These are phyloP conservation scores for Isotomurus palustris DNA, from an alignment of 2,888 invertebrate species.

Conservation along the genomic window DNA sequence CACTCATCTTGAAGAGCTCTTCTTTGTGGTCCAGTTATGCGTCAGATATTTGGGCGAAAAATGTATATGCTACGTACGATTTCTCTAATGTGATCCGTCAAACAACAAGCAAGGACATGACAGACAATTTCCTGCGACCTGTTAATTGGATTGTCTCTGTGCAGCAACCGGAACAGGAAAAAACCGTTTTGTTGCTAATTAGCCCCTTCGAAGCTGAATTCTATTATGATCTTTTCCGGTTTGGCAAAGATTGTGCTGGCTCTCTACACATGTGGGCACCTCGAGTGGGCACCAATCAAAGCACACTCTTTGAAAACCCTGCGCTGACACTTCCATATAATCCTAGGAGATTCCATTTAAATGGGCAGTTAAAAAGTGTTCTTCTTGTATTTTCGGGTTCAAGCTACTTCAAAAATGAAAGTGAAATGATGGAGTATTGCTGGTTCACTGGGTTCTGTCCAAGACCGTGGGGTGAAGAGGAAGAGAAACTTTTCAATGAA, in stretches of 20 bases:
- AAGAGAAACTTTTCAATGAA: constrained; percentile 7
- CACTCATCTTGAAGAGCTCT: constrained; percentile 10
- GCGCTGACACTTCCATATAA: background rate
- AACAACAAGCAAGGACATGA: background rate
- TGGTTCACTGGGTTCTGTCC: constrained; percentile 19
- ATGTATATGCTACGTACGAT: constrained; percentile 17
- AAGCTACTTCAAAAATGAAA: constrained; percentile 3
- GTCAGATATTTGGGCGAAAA: constrained; percentile 9
- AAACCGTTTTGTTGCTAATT: constrained; percentile 10
- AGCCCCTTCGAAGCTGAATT: constrained; percentile 23
- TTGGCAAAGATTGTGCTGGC: background rate
- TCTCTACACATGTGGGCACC: constrained; percentile 18
- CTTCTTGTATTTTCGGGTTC: constrained; percentile 20
- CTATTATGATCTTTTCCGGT: constrained; percentile 7
- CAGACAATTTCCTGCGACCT: constrained; percentile 22
- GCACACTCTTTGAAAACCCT: constrained; percentile 5
- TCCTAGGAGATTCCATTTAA: background rate
- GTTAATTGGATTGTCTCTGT: constrained; percentile 20
- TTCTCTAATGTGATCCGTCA: constrained; percentile 12
- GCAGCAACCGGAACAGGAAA: background rate
- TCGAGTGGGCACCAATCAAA: constrained; percentile 9
- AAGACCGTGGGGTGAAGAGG: constrained; percentile 5
- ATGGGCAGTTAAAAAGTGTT: too few relatives aligned
- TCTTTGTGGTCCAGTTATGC: constrained; percentile 7
- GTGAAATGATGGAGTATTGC: constrained; percentile 19